phyloP scores from a whole-genome alignment of 1,140 invertebrate genomes.

The Planococcus citri region DNA sequence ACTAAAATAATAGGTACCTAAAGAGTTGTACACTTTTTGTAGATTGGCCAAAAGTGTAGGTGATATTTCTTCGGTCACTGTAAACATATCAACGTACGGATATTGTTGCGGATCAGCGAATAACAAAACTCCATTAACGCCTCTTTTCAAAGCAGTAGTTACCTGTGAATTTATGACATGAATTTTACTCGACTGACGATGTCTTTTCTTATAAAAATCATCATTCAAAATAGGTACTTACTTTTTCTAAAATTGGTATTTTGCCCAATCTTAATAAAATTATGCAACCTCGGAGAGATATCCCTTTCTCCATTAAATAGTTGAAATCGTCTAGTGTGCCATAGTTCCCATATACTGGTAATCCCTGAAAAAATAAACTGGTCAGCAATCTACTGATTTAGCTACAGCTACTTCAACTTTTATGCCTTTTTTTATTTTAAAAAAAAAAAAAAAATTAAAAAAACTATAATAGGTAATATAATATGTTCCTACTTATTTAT shows the following conservation, averaged over 20 bases:
- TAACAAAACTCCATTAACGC: neutral
- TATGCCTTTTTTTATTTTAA: too few species aligned
- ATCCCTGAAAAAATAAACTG: neutral
- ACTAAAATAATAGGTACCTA: neutral
- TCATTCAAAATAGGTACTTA: neutral
- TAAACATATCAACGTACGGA: neutral
- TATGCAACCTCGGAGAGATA: neutral
- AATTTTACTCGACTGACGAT: neutral
- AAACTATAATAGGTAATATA: too few species aligned
- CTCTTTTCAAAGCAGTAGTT: neutral
- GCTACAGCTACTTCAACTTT: too few species aligned
- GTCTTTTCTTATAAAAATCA: too few species aligned
- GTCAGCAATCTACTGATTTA: too few species aligned
- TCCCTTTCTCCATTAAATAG: neutral
- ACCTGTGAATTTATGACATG: neutral
- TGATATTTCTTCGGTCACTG: neutral
- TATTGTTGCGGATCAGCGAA: conserved; percentile 2
- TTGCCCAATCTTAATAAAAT: neutral
- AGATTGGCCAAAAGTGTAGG: neutral
- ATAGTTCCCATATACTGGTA: neutral
- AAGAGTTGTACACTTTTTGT: neutral
- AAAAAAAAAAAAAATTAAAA: too few species aligned
- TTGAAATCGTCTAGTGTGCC: neutral
- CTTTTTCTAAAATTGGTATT: conserved; percentile 1
- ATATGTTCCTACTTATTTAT: too few species aligned